Base-by-base conservation (phyloP, 2,113 vertebrate species). In the Takifugu flavidus region DNA sequence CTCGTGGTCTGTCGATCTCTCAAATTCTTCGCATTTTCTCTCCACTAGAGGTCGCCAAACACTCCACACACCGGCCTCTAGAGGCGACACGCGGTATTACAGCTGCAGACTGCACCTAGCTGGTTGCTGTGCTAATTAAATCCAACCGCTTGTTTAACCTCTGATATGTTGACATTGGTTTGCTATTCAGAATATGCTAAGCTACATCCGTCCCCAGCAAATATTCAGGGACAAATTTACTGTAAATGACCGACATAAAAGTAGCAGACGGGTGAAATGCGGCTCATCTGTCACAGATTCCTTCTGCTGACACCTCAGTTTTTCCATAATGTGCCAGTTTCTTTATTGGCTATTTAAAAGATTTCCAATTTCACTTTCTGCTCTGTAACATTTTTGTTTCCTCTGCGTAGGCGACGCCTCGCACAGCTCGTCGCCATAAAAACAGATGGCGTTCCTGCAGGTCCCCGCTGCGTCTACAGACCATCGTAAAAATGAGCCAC, bases 401-500 rank as follows among this genome's bases (percentile, higher is more conserved):
- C 49, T 67, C 25, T 14, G 3, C 42, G 52, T 61, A 39, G 34
- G 13, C 10, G 42, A 69, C 66, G 49, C 54, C 54, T 62, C 49
- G 59, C 67, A 13, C 71, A 70, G 74, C 74, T 67, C 57, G 31
- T 10, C 26, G 5, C 73, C 74, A 67, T 75, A 44, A 63, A 72
- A 80, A 27, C 83, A 85, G 80, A 85, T 81, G 73, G 70, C 51
- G 50, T 46, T 79, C 50, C 77, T 29, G 61, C 82, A 64, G 64
- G 13, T 55, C 61, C 72, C 69, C 5, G n/a, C 78, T 45, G 83
- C 20, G 59, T 15, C 5, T 28, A 29, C 82, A 63, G 59, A 47
- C 31, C 49, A 59, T 61, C 13, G 59, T 75, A 60, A 77, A 25
- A 74, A 68, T 31, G 59, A 74, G 70, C 72, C 52, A 13, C 72